phyloP scores from a whole-genome alignment of 2,113 vertebrate genomes.

The Microcebus griseorufus region DNA sequence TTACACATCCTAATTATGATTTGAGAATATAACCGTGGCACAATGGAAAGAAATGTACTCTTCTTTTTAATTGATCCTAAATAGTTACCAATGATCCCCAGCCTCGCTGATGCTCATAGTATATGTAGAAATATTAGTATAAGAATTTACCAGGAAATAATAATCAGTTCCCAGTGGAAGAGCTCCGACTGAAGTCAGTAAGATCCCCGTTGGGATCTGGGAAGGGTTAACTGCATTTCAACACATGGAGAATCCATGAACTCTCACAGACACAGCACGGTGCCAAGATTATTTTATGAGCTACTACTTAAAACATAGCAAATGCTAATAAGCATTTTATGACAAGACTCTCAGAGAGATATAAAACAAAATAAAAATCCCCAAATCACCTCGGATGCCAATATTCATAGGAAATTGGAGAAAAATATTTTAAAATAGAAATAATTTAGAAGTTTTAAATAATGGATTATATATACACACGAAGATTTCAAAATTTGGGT shows the following conservation, averaged over 20 bases:
- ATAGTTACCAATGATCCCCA: neutral
- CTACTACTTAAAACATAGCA: conserved; percentile 11
- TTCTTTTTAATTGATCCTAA: conserved; percentile 24
- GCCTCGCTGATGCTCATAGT: neutral
- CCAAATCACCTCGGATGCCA: neutral
- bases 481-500: neutral
- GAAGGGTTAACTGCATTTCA: neutral
- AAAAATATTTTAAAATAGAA: neutral
- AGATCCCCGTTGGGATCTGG: neutral
- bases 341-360: neutral
- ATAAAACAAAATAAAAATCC: neutral
- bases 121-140: neutral
- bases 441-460: conserved; percentile 6
- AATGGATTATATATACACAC: neutral
- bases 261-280: neutral
- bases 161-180: neutral
- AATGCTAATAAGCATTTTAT: neutral
- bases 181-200: neutral
- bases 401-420: neutral
- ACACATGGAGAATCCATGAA: neutral
- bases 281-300: neutral
- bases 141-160: neutral
- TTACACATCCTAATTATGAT: conserved; percentile 34
- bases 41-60: neutral
- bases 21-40: neutral